These are phyloP conservation scores for Trididemnum clinides DNA, from an alignment of 23 tunicate genomes.

Conservation along the genomic window DNA sequence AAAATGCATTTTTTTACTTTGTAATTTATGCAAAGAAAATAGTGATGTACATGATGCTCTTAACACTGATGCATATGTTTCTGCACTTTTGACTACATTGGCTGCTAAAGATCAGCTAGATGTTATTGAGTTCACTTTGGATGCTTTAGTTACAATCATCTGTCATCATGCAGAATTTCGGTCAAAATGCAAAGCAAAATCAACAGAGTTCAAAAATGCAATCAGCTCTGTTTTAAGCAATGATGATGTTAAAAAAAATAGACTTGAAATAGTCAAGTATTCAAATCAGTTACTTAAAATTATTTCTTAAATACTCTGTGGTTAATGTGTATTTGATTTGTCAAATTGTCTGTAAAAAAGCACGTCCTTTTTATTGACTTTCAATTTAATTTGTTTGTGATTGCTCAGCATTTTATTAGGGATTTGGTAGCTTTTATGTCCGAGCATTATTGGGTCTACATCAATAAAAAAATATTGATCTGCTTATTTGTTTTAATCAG, in stretches of 20 bases:
- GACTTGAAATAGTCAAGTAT: not conserved
- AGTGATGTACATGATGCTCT: not conserved
- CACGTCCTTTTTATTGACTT: no score
- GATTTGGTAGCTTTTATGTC: no score
- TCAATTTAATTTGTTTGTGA: no score
- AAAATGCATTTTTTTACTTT: slow-evolving; percentile 36
- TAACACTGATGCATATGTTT: not conserved
- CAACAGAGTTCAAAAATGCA: not conserved
- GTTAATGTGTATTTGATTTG: no score
- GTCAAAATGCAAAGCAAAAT: not conserved
- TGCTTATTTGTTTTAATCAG: no score
- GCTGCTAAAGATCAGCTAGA: not conserved
- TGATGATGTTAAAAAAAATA: not conserved
- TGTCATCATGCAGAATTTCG: not conserved
- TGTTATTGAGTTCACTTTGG: slow-evolving; percentile 16
- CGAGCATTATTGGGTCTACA: no score
- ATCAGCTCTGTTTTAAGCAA: not conserved
- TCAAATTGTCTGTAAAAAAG: no score
- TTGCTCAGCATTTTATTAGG: no score
- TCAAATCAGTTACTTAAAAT: not conserved
- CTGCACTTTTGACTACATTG: not conserved
- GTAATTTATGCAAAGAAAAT: slow-evolving; percentile 43
- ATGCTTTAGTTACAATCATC: not conserved
- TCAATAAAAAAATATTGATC: no score
- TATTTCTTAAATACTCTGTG: no score